Conservation (phyloP, 2,888 invertebrate genomes). For the Helleia helle region DNA sequence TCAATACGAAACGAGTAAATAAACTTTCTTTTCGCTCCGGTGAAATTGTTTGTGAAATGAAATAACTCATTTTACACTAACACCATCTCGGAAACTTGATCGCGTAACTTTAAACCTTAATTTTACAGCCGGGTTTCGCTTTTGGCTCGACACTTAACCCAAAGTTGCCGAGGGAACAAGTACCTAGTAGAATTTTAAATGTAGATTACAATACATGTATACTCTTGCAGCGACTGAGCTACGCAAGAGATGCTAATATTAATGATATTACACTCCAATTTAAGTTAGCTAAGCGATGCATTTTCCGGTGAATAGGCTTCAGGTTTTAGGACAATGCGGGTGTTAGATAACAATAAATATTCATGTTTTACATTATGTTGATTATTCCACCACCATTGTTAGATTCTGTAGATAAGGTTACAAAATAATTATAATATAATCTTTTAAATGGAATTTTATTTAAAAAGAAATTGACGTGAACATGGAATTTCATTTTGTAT, state of each 20-base stretch:
- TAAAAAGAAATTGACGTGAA: too few species aligned
- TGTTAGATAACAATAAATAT: too few species aligned
- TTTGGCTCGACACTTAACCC: background rate
- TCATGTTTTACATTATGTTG: too few species aligned
- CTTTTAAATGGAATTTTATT: too few species aligned
- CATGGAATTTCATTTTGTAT: too few species aligned
- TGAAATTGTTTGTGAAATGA: conserved; percentile 8
- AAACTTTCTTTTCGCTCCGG: conserved; percentile 11
- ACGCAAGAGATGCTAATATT: conserved; percentile 9
- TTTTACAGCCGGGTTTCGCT: conserved; percentile 1
- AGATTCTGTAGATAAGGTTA: too few species aligned
- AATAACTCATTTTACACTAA: background rate
- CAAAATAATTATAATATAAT: too few species aligned
- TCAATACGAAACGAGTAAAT: conserved; percentile 6
- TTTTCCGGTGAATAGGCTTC: background rate
- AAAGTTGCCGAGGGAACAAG: background rate
- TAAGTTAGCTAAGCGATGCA: conserved; percentile 1
- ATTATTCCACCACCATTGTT: too few species aligned
- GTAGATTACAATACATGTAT: conserved; percentile 2
- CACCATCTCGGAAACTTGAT: conserved; percentile 5
- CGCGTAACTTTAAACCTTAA: conserved; percentile 1
- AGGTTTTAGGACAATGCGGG: too few species aligned
- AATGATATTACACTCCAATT: conserved; percentile 9
- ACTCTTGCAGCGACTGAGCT: background rate
- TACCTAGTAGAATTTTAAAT: conserved; percentile 5